Evolutionary conservation across 2,888 invertebrate species (phyloP).

Genomic region (Tiphia femorata): DNA sequence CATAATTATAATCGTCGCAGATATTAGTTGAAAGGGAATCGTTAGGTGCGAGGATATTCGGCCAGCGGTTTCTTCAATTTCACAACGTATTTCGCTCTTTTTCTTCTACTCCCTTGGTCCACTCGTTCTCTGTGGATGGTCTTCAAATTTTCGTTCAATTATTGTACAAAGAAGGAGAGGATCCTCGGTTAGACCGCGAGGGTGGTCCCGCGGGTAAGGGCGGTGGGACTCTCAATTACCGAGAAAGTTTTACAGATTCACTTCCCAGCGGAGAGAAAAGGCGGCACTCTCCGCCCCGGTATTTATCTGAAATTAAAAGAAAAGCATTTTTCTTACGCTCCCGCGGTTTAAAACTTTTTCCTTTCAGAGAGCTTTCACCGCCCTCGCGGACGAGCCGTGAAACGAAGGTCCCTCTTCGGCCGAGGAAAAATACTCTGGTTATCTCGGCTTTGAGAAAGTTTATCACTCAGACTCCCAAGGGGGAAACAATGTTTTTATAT

Average conservation of each 20-base stretch:
- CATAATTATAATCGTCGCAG: too few relatives aligned
- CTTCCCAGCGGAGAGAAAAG: conserved; percentile 34
- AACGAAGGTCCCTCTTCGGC: conserved; percentile 45
- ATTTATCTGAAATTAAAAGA: conserved; percentile 51
- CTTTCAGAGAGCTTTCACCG: conserved; percentile 39
- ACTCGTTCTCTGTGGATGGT: conserved; percentile 1
- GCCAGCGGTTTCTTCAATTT: too few relatives aligned
- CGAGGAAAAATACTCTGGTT: conserved; percentile 50
- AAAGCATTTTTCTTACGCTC: conserved; percentile 45
- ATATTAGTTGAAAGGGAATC: too few relatives aligned
- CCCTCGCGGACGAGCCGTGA: conserved; percentile 27
- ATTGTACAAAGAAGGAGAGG: conserved; percentile 29
- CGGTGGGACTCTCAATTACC: conserved; percentile 47
- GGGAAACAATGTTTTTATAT: conserved; percentile 64
- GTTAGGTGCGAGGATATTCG: too few relatives aligned
- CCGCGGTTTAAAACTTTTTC: conserved; percentile 54
- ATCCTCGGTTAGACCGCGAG: too few relatives aligned
- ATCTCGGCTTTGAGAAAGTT: conserved; percentile 64
- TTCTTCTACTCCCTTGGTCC: not conserved
- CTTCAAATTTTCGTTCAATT: conserved; percentile 37
- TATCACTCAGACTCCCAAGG: conserved; percentile 60
- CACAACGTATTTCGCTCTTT: conserved; percentile 1
- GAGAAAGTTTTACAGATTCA: conserved; percentile 48
- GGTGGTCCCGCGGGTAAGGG: too few relatives aligned
- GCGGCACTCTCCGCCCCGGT: conserved; percentile 31